Base-by-base conservation (phyloP, 2,888 invertebrate species). In the Caenorhabditis drosophilae region DNA sequence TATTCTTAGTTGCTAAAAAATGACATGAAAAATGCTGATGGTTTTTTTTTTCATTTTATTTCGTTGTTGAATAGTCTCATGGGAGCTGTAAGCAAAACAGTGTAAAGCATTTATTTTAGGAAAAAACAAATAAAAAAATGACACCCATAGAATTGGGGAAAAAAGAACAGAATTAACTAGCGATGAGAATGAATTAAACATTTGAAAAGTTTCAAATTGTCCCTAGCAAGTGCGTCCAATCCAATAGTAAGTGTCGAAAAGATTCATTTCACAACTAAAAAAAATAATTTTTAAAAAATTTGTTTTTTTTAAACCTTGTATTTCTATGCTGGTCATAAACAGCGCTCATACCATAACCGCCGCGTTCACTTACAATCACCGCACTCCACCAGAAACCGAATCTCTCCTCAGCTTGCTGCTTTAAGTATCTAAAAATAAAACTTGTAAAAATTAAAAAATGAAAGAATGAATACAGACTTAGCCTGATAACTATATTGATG, bases 381-480 rank as follows among this genome's bases (percentile, higher is more conserved):
- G 82, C 78, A 52, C 78, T 78, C 82, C 82, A 82, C 82, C 82
- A 82, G 54, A 78, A 80, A 12, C 82, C 82, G 63, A 82, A 82
- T n/a, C 82, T 63, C 20, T 74, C 76, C 56, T 82, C 82, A 4
- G 82, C 80, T 44, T 77, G 75, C 60, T 82, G 78, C 55, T 82
- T 82, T 67, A 82, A 73, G 48, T 82, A 80, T 57, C 81, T 81
- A 48, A 44, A 62, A 58, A 35, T 44, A 31, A 9, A 22, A 20
- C 15, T 6, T 31, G 31, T 9, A 26, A n/a, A n/a, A n/a, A 31
- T 31, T 31, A 34, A 16, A 15, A 40, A 23, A 44, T 12, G 11
- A n/a, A 47, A 23, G 12, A n/a, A 47, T 7, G 11, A 25, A 15
- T 6, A 56, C 73, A 63, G 16, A 80, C 81, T 78, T 81, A 11